Evolutionary conservation across 1,140 invertebrate genomes (phyloP), one percentile per base, ranked within the genome.

Genomic region (Oedothorax gibbosus): DNA sequence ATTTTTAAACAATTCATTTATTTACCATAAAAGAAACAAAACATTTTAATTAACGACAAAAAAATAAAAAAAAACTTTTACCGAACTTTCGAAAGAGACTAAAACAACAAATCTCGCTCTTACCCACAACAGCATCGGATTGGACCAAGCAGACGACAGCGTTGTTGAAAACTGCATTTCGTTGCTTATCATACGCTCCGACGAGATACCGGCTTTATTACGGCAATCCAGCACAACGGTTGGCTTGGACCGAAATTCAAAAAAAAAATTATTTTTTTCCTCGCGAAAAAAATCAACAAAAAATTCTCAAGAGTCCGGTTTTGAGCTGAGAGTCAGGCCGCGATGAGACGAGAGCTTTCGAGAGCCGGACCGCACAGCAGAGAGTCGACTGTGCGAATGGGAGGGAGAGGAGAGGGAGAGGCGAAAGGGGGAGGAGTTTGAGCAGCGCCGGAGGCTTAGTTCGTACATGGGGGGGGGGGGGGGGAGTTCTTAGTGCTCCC

Each of bases 81-180:
- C 35, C 35, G 5, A 35, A 35, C 35, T 35, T 35, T 35, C 35
- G 35, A 35, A 35, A 35, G 35, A 35, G 35, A 35, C 35, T 35
- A 35, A 2, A 35, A 35, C 35, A 35, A 35, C 35, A 35, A 35
- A 35, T 35, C 35, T 35, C 35, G 60, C 35, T 15, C 81, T 84
- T 76, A 84, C 81, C 81, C 81, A 84, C 62, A 84, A 68, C 51
- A 84, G 72, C 81, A 84, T 84, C 71, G 81, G 81, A 68, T 84
- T 84, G 21, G 81, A 84, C 81, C 81, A 84, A 68, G 81, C 81
- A 54, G 81, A 84, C 18, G 81, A 84, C 20, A 84, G 56, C 7
- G 81, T 84, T 54, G 81, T 84, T 18, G 81, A 84, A 57, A 84
- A 84, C 62, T 84, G 81, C 81, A 84, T 84, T 66, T 84, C 81